Percentiles rank a stretch among this genome's conserved stretches.
Evolutionary conservation across 2,797 vertebrate genomes (phyloP).

Genomic region (Acanthurus tractus): DNA sequence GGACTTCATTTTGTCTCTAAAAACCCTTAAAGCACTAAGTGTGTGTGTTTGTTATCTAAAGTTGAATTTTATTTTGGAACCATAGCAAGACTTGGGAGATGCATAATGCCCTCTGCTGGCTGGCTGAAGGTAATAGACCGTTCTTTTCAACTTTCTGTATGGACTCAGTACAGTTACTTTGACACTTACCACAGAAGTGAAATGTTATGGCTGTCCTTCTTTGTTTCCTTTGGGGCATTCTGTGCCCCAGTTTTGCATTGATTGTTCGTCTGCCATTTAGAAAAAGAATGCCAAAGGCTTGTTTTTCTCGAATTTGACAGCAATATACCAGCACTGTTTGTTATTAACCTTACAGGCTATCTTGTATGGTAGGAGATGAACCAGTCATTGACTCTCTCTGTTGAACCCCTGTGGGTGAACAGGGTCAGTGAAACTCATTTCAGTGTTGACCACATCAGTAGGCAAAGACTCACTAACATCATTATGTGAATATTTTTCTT

Average conservation of each 20-base stretch:
- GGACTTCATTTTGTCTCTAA: slow-evolving; percentile 1
- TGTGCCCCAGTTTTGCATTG: slow-evolving; percentile 59
- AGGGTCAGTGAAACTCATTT: slow-evolving; percentile 55
- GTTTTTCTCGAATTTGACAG: slow-evolving; percentile 53
- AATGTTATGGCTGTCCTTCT: slow-evolving; percentile 44
- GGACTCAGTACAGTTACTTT: slow-evolving; percentile 7
- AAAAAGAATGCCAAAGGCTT: slow-evolving; percentile 50
- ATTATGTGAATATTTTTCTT: slow-evolving; percentile 38
- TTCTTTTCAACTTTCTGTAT: not conserved
- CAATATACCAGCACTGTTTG: slow-evolving; percentile 49
- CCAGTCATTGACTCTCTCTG: slow-evolving; percentile 17
- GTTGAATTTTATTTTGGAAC: not conserved
- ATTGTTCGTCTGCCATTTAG: slow-evolving; percentile 57
- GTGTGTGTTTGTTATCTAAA: not conserved
- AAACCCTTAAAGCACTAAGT: not conserved
- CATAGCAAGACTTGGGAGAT: not conserved
- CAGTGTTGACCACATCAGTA: slow-evolving; percentile 46
- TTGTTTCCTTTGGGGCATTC: slow-evolving; percentile 34
- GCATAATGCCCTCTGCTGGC: slow-evolving; percentile 41
- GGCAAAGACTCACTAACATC: slow-evolving; percentile 28
- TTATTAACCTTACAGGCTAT: slow-evolving; percentile 57
- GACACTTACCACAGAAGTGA: slow-evolving; percentile 25
- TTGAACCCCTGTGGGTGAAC: slow-evolving; percentile 27
- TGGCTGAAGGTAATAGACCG: not conserved
- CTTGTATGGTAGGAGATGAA: slow-evolving; percentile 45